Percentiles rank a stretch among this genome's conserved stretches.
These are phyloP conservation scores for Staurois parvus DNA, from an alignment of 2,797 vertebrate species.

Conservation along the genomic window DNA sequence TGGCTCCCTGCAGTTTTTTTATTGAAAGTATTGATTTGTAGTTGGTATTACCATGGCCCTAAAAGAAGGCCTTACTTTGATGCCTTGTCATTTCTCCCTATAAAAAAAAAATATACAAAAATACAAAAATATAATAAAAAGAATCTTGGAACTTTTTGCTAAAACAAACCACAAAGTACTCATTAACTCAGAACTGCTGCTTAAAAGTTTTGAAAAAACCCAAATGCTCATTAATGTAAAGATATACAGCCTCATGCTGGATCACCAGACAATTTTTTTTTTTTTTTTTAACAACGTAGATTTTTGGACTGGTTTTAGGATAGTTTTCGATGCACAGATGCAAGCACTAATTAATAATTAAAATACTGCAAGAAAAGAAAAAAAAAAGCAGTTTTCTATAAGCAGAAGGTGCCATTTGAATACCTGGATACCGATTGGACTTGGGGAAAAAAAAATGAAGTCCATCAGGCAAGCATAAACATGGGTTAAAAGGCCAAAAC, in stretches of 20 bases:
- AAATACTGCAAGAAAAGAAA: constrained; percentile 38
- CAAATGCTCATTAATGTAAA: constrained; percentile 33
- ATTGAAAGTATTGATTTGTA: too few relatives aligned
- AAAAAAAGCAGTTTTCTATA: constrained; percentile 25
- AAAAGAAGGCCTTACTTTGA: too few relatives aligned
- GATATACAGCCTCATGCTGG: not conserved
- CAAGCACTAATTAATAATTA: constrained; percentile 57
- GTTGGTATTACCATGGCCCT: too few relatives aligned
- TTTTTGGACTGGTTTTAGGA: constrained; percentile 49
- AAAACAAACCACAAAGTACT: too few relatives aligned
- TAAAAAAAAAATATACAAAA: too few relatives aligned
- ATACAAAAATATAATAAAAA: too few relatives aligned
- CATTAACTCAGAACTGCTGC: not conserved
- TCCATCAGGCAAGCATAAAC: constrained; percentile 38
- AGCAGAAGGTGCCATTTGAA: constrained; percentile 51
- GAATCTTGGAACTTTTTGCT: not conserved
- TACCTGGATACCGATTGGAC: constrained; percentile 38
- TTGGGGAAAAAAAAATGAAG: constrained; percentile 31
- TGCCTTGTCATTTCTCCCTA: too few relatives aligned
- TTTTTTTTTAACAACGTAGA: constrained; percentile 48
- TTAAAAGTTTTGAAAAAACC: not conserved
- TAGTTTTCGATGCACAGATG: constrained; percentile 37
- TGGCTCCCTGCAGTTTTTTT: too few relatives aligned
- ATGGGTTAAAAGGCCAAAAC: constrained; percentile 48
- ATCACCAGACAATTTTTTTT: constrained; percentile 31